phyloP scores from a whole-genome alignment of 2,888 invertebrate genomes.

The Criorhina ranunculi region DNA sequence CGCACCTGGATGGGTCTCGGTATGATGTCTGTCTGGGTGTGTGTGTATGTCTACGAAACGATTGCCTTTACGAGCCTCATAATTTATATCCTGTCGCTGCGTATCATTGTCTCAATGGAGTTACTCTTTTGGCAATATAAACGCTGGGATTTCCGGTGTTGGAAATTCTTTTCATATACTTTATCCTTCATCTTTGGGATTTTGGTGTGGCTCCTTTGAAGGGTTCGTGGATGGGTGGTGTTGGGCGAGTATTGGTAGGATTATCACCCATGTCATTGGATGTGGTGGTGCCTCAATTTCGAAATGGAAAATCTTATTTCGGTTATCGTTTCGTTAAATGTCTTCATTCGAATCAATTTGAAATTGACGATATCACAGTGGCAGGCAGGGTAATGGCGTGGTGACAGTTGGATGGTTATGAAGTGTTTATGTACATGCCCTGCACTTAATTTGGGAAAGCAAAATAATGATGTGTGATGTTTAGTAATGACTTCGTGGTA shows the following conservation, averaged over 20 bases:
- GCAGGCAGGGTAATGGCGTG: too few relatives aligned
- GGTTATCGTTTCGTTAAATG: conserved; percentile 19
- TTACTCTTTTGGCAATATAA: conserved; percentile 65
- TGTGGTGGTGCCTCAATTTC: conserved; percentile 23
- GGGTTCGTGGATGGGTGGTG: background rate
- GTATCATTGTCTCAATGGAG: conserved; percentile 73
- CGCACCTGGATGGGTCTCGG: conserved; percentile 70
- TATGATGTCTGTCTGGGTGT: conserved; percentile 35
- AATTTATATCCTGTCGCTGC: conserved; percentile 73
- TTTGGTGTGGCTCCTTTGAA: conserved; percentile 1
- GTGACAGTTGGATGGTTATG: too few relatives aligned
- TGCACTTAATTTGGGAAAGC: too few relatives aligned
- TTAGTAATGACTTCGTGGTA: too few relatives aligned
- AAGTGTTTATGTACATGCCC: too few relatives aligned
- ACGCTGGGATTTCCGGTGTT: conserved; percentile 51
- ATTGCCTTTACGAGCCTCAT: conserved; percentile 65
- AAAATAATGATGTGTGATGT: too few relatives aligned
- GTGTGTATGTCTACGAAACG: conserved; percentile 27
- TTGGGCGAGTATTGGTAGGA: conserved; percentile 12
- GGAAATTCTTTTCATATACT: conserved; percentile 51
- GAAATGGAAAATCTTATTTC: conserved; percentile 1
- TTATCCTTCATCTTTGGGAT: conserved; percentile 25
- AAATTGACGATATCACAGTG: conserved; percentile 3
- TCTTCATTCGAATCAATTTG: conserved; percentile 22
- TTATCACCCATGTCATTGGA: conserved; percentile 56